Base-by-base conservation (phyloP, 2,113 vertebrate species). In the Thermophis baileyi region DNA sequence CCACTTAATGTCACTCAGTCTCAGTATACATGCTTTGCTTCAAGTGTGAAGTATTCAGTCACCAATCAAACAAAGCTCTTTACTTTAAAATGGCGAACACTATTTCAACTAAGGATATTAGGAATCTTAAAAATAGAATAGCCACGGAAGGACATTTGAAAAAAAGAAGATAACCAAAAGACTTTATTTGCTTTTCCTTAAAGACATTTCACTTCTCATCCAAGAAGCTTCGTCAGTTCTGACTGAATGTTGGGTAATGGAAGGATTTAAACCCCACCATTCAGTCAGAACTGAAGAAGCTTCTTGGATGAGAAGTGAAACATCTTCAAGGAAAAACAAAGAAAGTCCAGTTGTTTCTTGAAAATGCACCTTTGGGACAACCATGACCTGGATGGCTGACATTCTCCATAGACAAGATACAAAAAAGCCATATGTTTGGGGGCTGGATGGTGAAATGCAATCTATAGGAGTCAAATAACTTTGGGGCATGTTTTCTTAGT, bases 1-100 rank as follows among this genome's bases (percentile, higher is more conserved):
- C 89, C n/a, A 63, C 57, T 25, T 57, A 93, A 93, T 30, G 35
- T 63, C 46, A 9, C 57, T 93, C 57, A 91, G 35, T 0, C 14
- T 86, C 0, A 0, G n/a, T 92, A 44, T 30, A n/a, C 16, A 87
- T 27, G 20, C 50, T 92, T 87, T 3, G 51, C 0, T 89, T 9
- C 90, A 6, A 90, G 92, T 91, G 24, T 0, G 50, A 24, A 24
- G 1, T 89, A 63, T 89, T 92, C 90, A 88, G 16, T n/a, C 60
- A 89, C 30, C 18, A 87, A 88, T 22, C n/a, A 69, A 57, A n/a
- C 10, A 51, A 35, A 85, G 6, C 4, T 53, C 24, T 81, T 50
- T 12, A 85, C 16, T 74, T 89, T 25, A 89, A 55, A 18, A 47
- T 50, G 24, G 51, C 2, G 49, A 89, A 86, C 81, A 35, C 57